These are phyloP conservation scores for Platalea minor DNA, from an alignment of 2,797 vertebrate genomes.

Conservation along the genomic window DNA sequence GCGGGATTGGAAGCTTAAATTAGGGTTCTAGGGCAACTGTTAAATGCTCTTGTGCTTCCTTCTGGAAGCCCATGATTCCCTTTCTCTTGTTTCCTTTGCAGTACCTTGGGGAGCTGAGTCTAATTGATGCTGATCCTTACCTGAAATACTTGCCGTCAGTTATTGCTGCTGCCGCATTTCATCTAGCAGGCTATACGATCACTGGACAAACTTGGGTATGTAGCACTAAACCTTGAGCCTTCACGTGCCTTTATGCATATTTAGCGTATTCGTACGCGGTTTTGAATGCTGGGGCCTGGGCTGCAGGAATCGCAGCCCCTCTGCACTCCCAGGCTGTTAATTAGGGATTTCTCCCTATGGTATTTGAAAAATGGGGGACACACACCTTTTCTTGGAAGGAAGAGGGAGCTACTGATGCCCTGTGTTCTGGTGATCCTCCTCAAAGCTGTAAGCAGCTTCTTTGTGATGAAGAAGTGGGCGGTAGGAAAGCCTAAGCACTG, in stretches of 20 bases:
- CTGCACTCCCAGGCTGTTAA: background rate
- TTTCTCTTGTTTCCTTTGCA: slow-evolving; percentile 44
- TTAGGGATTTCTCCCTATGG: background rate
- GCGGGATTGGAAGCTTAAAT: background rate
- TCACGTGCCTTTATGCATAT: accelerated
- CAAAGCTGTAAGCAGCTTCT: background rate
- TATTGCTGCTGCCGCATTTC: slow-evolving; percentile 87
- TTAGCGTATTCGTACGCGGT: accelerated
- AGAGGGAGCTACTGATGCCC: background rate
- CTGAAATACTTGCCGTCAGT: slow-evolving; percentile 93
- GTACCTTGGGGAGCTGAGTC: slow-evolving; percentile 93
- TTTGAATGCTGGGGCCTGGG: background rate
- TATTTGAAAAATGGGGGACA: background rate
- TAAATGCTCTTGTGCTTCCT: background rate
- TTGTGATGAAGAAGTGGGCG: background rate
- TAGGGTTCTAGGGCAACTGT: background rate
- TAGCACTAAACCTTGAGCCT: background rate
- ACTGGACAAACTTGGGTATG: slow-evolving; percentile 80
- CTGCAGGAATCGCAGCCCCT: background rate
- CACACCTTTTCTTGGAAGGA: background rate
- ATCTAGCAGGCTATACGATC: slow-evolving; percentile 84
- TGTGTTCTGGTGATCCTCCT: background rate
- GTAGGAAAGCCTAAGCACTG: background rate
- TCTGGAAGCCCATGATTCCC: background rate
- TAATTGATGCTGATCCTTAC: slow-evolving; percentile 93